Evolutionary conservation across 37 sponge, comb jelly and placozoan genomes (phyloP).

Genomic region (Tethya wilhelma): DNA sequence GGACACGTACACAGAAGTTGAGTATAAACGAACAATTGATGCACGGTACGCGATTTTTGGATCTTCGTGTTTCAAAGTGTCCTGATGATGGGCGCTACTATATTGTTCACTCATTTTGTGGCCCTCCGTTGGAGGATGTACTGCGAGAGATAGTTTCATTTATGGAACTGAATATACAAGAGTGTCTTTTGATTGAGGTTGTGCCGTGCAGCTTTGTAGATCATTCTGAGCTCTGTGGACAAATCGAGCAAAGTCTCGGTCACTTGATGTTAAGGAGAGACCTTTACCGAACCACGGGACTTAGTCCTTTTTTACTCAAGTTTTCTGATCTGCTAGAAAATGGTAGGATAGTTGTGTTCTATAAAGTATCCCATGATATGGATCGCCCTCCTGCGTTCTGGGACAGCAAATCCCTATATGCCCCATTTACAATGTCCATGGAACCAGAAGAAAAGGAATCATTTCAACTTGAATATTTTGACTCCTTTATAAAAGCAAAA

Average conservation of each 20-base stretch:
- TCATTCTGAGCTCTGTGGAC: neutral
- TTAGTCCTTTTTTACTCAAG: slow-evolving; percentile 4
- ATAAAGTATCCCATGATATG: neutral
- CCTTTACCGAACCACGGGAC: neutral
- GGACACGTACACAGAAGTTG: slow-evolving; percentile 9
- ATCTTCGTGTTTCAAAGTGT: slow-evolving; percentile 22
- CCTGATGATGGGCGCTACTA: slow-evolving; percentile 3
- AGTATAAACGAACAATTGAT: slow-evolving; percentile 3
- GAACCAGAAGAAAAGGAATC: slow-evolving; percentile 6
- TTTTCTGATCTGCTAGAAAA: slow-evolving; percentile 12
- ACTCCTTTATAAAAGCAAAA: neutral
- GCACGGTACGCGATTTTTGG: slow-evolving; percentile 19
- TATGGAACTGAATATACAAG: neutral
- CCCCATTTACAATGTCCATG: slow-evolving; percentile 11
- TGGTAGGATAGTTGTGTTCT: slow-evolving; percentile 5
- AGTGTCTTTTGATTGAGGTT: slow-evolving; percentile 14
- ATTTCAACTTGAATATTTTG: slow-evolving; percentile 2
- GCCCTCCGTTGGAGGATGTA: slow-evolving; percentile 2
- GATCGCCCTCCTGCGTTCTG: neutral
- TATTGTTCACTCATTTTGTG: slow-evolving; percentile 31
- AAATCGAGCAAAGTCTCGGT: neutral
- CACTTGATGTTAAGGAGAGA: slow-evolving; percentile 13
- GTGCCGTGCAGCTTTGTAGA: slow-evolving; percentile 10
- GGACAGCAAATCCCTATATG: slow-evolving; percentile 24
- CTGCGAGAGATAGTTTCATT: neutral